Evolutionary conservation across 1,140 invertebrate species (phyloP).

Genomic region (Sinonovacula constricta): DNA sequence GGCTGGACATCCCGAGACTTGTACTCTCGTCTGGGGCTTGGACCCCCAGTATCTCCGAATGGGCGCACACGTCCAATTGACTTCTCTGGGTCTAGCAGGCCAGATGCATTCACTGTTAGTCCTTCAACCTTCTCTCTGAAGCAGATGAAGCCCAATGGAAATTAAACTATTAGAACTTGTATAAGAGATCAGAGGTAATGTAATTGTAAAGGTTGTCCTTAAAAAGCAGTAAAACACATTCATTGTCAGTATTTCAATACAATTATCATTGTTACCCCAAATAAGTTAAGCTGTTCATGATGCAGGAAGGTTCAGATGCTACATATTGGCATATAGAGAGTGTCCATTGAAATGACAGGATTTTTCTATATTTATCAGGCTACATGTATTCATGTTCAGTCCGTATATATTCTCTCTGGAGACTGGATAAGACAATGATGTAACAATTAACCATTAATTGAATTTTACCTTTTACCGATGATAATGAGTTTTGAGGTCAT

Average conservation of each 20-base stretch:
- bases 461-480: no score
- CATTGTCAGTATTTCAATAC: neutral
- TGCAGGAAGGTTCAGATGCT: neutral
- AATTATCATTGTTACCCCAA: neutral
- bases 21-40: slow-evolving; percentile 43
- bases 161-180: no score
- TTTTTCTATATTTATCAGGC: no score
- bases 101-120: slow-evolving; percentile 38
- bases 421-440: no score
- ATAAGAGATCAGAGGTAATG: no score
- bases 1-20: slow-evolving; percentile 41
- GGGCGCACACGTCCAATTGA: neutral
- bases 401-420: no score
- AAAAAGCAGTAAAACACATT: neutral
- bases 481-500: no score
- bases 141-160: no score
- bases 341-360: no score
- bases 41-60: slow-evolving; percentile 13
- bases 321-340: no score
- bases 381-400: no score
- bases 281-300: neutral
- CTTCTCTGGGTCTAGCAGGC: slow-evolving; percentile 48
- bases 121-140: slow-evolving; percentile 47
- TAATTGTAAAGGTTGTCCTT: neutral
- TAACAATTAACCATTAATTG: no score